These are phyloP conservation scores for Glomeris maerens DNA, from an alignment of 1,140 invertebrate genomes.

Conservation along the genomic window DNA sequence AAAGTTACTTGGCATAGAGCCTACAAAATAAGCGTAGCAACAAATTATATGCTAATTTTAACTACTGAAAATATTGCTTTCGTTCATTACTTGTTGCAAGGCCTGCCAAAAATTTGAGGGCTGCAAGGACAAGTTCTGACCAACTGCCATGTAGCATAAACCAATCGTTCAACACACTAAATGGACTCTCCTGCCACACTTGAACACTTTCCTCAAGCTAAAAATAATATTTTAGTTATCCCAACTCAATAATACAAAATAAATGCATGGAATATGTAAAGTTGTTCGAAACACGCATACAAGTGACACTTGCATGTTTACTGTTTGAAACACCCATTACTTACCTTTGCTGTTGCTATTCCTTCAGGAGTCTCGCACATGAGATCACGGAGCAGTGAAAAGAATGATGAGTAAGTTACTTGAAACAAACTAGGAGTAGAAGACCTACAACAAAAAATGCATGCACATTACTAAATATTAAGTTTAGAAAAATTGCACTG, in stretches of 20 bases:
- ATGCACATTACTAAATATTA: too few species aligned
- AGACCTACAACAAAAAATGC: too few species aligned
- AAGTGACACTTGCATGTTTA: too few species aligned
- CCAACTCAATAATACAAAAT: slow-evolving; percentile 8
- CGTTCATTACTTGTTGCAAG: slow-evolving; percentile 57
- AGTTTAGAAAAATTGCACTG: too few species aligned
- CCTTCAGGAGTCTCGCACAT: slow-evolving; percentile 26
- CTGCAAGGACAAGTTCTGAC: slow-evolving; percentile 58
- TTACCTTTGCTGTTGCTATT: slow-evolving; percentile 27
- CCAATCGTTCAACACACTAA: slow-evolving; percentile 71
- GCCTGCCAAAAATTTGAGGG: slow-evolving; percentile 72
- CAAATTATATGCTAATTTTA: too few species aligned
- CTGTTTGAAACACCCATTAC: background rate
- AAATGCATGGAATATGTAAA: too few species aligned
- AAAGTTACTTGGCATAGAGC: slow-evolving; percentile 66
- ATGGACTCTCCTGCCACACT: slow-evolving; percentile 64
- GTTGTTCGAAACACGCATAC: too few species aligned
- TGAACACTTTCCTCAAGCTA: slow-evolving; percentile 59
- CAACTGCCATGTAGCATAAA: slow-evolving; percentile 51
- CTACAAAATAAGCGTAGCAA: slow-evolving; percentile 25
- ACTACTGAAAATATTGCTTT: too few species aligned
- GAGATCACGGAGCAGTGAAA: slow-evolving; percentile 28
- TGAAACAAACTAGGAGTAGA: too few species aligned
- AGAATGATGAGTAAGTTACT: slow-evolving; percentile 22
- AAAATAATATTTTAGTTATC: slow-evolving; percentile 25